phyloP scores from a whole-genome alignment of 2,113 vertebrate genomes.

The Theristicus caerulescens region DNA sequence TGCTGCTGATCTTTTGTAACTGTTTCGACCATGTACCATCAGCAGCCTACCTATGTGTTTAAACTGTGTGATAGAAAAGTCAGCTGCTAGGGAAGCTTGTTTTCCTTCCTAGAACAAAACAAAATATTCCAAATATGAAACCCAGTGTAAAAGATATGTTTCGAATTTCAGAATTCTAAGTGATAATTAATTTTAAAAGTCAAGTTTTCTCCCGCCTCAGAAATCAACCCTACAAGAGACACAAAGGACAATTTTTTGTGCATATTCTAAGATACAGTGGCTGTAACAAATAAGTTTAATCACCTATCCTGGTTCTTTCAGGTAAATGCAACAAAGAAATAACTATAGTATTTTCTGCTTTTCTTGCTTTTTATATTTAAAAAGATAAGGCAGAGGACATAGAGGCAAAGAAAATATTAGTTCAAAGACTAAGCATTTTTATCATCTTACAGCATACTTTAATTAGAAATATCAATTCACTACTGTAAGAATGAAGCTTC shows the following conservation, averaged over 20 bases:
- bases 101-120: conserved; percentile 86
- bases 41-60: conserved; percentile 92
- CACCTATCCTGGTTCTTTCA: background rate
- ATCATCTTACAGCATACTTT: background rate
- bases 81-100: conserved; percentile 95
- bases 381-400: background rate
- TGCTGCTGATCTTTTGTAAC: conserved; percentile 96
- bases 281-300: background rate
- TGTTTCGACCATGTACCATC: conserved; percentile 96
- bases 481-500: background rate
- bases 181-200: background rate
- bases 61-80: conserved; percentile 97
- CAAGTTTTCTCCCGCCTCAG: background rate
- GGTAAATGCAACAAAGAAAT: background rate
- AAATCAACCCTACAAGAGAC: background rate
- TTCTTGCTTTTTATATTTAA: background rate
- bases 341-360: background rate
- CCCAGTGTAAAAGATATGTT: background rate
- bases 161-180: background rate
- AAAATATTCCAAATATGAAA: background rate
- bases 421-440: background rate
- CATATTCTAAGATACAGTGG: background rate
- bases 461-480: background rate
- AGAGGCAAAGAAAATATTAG: background rate
- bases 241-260: background rate